These are phyloP conservation scores for Vanessa cardui DNA, from an alignment of 2,888 invertebrate species.

Conservation along the genomic window DNA sequence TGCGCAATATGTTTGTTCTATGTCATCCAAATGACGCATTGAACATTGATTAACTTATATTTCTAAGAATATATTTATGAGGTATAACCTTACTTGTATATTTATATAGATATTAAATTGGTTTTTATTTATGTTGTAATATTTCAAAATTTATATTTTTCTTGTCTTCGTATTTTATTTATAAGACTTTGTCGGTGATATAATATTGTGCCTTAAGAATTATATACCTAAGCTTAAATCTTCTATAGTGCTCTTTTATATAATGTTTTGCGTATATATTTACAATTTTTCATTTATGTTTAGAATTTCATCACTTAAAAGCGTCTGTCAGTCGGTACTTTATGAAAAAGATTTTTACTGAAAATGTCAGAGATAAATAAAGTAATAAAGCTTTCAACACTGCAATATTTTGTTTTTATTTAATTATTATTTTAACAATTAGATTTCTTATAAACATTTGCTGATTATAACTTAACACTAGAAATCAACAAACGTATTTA, in stretches of 20 bases:
- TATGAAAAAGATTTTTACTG: not conserved
- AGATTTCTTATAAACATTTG: too few species aligned
- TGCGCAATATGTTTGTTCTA: not conserved
- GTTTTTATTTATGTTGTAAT: not conserved
- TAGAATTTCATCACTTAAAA: not conserved
- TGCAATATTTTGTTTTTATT: not conserved
- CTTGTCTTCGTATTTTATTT: not conserved
- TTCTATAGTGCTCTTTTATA: not conserved
- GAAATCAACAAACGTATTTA: too few species aligned
- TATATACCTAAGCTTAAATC: not conserved
- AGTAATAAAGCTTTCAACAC: not conserved
- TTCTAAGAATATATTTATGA: not conserved
- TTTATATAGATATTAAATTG: not conserved
- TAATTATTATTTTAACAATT: too few species aligned
- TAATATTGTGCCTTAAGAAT: not conserved
- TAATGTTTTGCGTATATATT: not conserved
- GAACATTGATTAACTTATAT: slow-evolving; percentile 3
- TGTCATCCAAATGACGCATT: too few species aligned
- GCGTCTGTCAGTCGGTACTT: not conserved
- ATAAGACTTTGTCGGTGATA: not conserved
- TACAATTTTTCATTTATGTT: not conserved
- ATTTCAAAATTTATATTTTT: too few species aligned
- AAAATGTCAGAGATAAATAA: not conserved
- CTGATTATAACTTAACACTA: too few species aligned
- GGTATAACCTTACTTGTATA: not conserved